phyloP scores from a whole-genome alignment of 2,888 invertebrate species.

The Microdon myrmicae region DNA sequence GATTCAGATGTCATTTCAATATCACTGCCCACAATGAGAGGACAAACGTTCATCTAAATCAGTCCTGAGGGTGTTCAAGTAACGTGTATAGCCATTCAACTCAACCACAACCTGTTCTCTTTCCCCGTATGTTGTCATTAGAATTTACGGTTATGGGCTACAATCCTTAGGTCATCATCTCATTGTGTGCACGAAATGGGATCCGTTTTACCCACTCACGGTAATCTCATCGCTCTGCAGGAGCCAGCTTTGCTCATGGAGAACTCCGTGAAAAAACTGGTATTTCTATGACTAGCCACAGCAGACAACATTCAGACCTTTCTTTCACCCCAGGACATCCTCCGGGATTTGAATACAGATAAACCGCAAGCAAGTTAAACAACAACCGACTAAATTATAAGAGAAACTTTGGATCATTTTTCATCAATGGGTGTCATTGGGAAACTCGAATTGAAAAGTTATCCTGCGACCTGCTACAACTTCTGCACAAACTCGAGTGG shows the following conservation, averaged over 20 bases:
- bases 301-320: constrained; percentile 10
- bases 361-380: constrained; percentile 22
- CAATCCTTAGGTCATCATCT: constrained; percentile 32
- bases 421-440: too few relatives aligned
- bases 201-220: constrained; percentile 31
- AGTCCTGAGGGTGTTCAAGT: constrained; percentile 25
- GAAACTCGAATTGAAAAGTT: too few relatives aligned
- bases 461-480: too few relatives aligned
- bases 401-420: constrained; percentile 25
- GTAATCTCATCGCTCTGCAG: constrained; percentile 24
- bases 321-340: constrained; percentile 20
- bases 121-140: constrained; percentile 40
- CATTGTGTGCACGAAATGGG: constrained; percentile 35
- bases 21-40: constrained; percentile 25
- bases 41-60: constrained; percentile 39
- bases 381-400: constrained; percentile 8
- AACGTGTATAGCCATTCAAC: constrained; percentile 11
- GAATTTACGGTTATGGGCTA: constrained; percentile 34
- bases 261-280: constrained; percentile 6
- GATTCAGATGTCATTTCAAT: constrained; percentile 40
- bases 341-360: constrained; percentile 27
- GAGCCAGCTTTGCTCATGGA: constrained; percentile 37
- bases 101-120: constrained; percentile 12
- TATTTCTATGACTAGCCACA: not conserved
- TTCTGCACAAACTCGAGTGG: too few relatives aligned